These are phyloP conservation scores for Nesometra sesokonis DNA, from an alignment of 35 echinoderm and acorn worm species.

Conservation along the genomic window DNA sequence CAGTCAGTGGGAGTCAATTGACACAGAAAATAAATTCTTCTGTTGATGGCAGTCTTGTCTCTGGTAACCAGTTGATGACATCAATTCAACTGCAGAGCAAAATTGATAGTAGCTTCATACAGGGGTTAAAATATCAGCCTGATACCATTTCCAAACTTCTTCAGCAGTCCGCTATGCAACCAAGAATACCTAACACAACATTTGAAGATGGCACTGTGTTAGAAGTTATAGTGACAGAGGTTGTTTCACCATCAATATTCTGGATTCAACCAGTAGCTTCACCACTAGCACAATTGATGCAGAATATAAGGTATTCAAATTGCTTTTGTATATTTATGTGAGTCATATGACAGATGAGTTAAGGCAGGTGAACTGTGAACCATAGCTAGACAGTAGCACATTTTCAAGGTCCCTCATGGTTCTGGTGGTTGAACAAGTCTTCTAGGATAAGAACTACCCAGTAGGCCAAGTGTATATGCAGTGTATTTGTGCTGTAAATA, in stretches of 20 bases:
- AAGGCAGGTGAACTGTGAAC: no score
- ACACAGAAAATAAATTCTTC: no score
- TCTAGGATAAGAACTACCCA: no score
- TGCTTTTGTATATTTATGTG: neutral
- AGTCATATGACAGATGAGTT: no score
- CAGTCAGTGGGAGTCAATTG: no score
- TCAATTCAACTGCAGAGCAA: neutral
- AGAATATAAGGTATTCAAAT: conserved; percentile 31
- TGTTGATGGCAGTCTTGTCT: no score
- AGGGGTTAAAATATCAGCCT: neutral
- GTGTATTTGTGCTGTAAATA: no score
- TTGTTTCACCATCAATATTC: conserved; percentile 30
- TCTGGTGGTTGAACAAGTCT: no score
- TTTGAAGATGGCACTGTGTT: conserved; percentile 3
- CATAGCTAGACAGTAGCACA: no score
- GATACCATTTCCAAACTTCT: neutral
- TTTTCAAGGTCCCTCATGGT: no score
- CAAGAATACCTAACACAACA: neutral
- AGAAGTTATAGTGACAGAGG: conserved; percentile 48
- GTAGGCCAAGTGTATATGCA: neutral
- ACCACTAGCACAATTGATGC: conserved; percentile 15
- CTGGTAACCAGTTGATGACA: no score
- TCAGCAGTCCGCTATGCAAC: neutral
- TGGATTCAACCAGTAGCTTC: conserved; percentile 49
- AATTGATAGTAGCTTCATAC: neutral